phyloP scores from a whole-genome alignment of 2,888 invertebrate species.

The Thera britannica region DNA sequence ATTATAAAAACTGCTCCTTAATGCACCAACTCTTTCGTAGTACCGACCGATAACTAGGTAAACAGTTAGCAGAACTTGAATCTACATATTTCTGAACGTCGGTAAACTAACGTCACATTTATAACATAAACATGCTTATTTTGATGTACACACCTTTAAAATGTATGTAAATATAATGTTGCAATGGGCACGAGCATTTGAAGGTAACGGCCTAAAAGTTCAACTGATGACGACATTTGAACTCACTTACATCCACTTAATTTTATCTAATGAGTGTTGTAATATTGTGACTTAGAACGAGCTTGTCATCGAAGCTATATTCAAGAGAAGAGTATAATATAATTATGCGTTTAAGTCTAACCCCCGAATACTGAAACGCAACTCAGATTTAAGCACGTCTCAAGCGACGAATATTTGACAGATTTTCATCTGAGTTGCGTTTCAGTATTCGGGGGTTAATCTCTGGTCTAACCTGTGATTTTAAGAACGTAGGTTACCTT shows the following conservation, averaged over 20 bases:
- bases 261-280: conserved; percentile 50
- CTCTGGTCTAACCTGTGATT: conserved; percentile 6
- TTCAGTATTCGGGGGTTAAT: no score
- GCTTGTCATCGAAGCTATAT: conserved; percentile 27
- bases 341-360: not conserved
- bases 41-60: no score
- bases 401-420: no score
- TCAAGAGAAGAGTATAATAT: not conserved
- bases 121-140: conserved; percentile 28
- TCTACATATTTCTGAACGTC: conserved; percentile 5
- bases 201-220: conserved; percentile 51
- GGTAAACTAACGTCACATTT: conserved; percentile 21
- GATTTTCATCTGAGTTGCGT: no score
- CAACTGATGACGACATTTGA: conserved; percentile 48
- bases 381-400: no score
- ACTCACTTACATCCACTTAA: conserved; percentile 41
- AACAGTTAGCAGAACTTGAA: not conserved
- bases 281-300: conserved; percentile 38
- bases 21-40: no score
- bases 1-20: no score
- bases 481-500: conserved; percentile 41
- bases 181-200: conserved; percentile 45
- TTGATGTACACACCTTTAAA: conserved; percentile 27
- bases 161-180: conserved; percentile 36
- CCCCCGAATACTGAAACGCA: no score